Base-by-base conservation (phyloP, 2,888 invertebrate species). In the Cryptophagus acutangulus region DNA sequence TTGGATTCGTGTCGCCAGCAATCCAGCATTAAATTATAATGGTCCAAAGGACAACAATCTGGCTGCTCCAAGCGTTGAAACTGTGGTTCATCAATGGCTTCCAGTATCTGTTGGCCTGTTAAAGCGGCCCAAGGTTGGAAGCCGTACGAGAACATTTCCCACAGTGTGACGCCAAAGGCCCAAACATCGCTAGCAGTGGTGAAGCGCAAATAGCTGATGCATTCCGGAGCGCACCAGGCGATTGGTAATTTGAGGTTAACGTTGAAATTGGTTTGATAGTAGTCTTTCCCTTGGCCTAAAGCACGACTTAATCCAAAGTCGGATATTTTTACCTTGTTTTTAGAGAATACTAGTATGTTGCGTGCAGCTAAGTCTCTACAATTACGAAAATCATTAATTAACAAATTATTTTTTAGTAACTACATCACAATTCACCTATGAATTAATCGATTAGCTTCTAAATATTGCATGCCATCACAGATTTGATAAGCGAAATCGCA, bases 61-160 rank as follows among this genome's bases (percentile, higher is more conserved):
- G 96, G 96, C 54, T 87, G 84, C 61, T 95, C 94, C 48, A 96
- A 71, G 44, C 95, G 78, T 78, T 89, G 87, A 65, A 79, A 88
- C 65, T 90, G 85, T 17, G 94, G 95, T 44, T 87, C 84, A 69
- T 97, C 96, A 42, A 97, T 94, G 3, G 94, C 89, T 68, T 93
- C 93, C 3, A 97, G 71, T 52, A 97, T 97, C 70, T 95, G 92
- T 51, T 91, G 86, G 0, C 70, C 70, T 0, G 91, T 93, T 36
- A 92, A 76, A 0, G 92, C 94, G 0, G 90, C 89, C 97, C 97
- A 99, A 0, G 99, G 99, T 68, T 96, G 95, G 65, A 93, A 92
- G 1, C 97, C 97, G 63, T 96, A 97, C 0, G 93, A 92, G 68
- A 97, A 99, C 91, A 97, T 92, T 70, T 99, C 99, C 97, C 97